Evolutionary conservation across 2,113 vertebrate species (phyloP).

Genomic region (Mastomys natalensis): DNA sequence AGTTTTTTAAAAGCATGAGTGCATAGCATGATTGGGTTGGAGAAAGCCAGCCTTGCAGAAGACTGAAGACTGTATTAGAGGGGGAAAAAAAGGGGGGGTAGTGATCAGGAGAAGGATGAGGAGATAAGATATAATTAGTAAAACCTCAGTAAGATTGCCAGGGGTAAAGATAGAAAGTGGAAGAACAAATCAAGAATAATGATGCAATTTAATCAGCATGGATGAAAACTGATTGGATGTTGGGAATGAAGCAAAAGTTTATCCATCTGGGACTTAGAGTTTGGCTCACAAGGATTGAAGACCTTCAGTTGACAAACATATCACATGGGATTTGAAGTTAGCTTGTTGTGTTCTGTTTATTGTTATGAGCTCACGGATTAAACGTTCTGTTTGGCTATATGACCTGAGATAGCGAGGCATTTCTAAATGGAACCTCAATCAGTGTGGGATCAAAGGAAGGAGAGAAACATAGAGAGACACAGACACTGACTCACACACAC

Average conservation of each 20-base stretch:
- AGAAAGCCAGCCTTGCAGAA: neutral
- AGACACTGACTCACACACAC: no score
- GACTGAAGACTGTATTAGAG: neutral
- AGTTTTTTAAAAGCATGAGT: neutral
- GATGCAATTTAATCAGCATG: neutral
- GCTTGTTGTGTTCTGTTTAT: neutral
- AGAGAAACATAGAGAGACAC: neutral
- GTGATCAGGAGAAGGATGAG: neutral
- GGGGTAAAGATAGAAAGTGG: neutral
- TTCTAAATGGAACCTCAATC: neutral
- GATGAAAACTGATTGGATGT: neutral
- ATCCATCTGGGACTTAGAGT: neutral
- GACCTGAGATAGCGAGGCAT: no score
- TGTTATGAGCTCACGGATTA: neutral
- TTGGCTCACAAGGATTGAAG: neutral
- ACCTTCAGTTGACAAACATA: neutral
- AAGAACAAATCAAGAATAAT: neutral
- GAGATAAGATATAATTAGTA: slow-evolving; percentile 20
- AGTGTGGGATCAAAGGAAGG: neutral
- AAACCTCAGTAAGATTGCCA: neutral
- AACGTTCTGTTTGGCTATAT: neutral
- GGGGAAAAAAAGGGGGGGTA: neutral
- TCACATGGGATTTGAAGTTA: no score
- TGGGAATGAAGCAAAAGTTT: neutral
- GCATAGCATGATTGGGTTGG: neutral